Evolutionary conservation across 2,888 invertebrate species (phyloP).

Genomic region (Lagria hirta): DNA sequence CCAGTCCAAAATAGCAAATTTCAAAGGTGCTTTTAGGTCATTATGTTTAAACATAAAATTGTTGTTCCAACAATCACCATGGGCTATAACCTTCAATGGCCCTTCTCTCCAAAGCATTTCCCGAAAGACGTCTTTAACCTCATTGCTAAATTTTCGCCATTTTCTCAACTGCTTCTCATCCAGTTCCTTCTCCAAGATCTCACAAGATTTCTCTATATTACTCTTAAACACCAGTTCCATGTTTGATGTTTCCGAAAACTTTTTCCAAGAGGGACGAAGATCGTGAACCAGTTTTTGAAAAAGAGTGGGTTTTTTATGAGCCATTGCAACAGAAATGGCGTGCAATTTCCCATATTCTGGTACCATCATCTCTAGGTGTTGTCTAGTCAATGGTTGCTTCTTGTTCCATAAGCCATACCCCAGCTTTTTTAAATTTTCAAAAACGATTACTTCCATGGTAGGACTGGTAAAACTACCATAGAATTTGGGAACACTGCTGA

Average conservation of each 20-base stretch:
- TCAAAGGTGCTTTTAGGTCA: slow-evolving; percentile 1
- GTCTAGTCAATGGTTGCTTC: slow-evolving; percentile 33
- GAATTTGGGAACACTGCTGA: slow-evolving; percentile 10
- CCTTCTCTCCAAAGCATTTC: slow-evolving; percentile 1
- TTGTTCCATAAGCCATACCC: slow-evolving; percentile 34
- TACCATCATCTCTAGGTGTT: slow-evolving; percentile 29
- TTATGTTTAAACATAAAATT: slow-evolving; percentile 22
- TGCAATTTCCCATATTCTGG: slow-evolving; percentile 29
- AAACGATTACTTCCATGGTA: slow-evolving; percentile 11
- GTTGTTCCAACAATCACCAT: slow-evolving; percentile 28
- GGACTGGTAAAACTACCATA: slow-evolving; percentile 6
- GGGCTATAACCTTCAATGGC: slow-evolving; percentile 15
- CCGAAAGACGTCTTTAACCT: not conserved
- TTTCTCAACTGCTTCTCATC: slow-evolving; percentile 3
- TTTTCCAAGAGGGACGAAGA: slow-evolving; percentile 14
- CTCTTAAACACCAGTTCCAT: slow-evolving; percentile 2
- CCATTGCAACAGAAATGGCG: slow-evolving; percentile 9
- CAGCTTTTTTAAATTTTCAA: slow-evolving; percentile 35
- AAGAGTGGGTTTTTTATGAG: slow-evolving; percentile 3
- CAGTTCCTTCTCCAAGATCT: slow-evolving; percentile 5
- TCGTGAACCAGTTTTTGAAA: slow-evolving; percentile 29
- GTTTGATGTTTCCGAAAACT: slow-evolving; percentile 10
- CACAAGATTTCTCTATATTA: slow-evolving; percentile 2
- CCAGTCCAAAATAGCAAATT: slow-evolving; percentile 17
- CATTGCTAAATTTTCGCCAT: slow-evolving; percentile 4